Percentiles rank a stretch among this genome's conserved stretches.
phyloP scores from a whole-genome alignment of 2,797 vertebrate species.

The Alca torda region DNA sequence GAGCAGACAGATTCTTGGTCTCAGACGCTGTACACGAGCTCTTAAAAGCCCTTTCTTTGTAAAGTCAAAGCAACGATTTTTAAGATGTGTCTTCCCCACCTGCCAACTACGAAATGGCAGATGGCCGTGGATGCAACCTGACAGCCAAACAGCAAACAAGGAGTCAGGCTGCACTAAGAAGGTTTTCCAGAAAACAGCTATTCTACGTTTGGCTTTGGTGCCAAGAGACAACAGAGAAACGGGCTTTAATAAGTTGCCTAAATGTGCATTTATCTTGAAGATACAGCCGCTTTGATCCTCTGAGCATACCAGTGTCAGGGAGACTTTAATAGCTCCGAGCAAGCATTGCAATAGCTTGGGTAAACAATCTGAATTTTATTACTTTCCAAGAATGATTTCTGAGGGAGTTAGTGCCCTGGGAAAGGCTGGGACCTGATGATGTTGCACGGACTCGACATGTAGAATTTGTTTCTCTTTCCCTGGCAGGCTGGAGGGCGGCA shows the following conservation, averaged over 20 bases:
- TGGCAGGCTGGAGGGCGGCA: neutral
- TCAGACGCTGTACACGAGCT: neutral
- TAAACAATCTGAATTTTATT: constrained; percentile 64
- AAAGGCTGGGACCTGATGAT: neutral
- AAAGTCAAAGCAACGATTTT: constrained; percentile 14
- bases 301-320: constrained; percentile 10
- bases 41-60: neutral
- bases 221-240: constrained; percentile 40
- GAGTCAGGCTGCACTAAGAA: neutral
- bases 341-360: constrained; percentile 37
- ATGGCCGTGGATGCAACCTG: neutral
- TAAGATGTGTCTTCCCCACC: neutral
- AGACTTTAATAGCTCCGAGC: constrained; percentile 40
- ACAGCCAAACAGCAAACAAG: neutral
- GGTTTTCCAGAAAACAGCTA: constrained; percentile 36
- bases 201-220: neutral
- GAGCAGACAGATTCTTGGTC: neutral
- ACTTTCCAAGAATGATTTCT: constrained; percentile 50
- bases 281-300: constrained; percentile 47
- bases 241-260: constrained; percentile 45
- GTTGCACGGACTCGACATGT: neutral
- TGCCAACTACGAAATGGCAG: constrained; percentile 5
- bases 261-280: constrained; percentile 51
- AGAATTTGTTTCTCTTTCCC: constrained; percentile 1
- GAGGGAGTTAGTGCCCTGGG: neutral